phyloP scores from a whole-genome alignment of 2,888 invertebrate species.

The Acanthosepion pharaonis region DNA sequence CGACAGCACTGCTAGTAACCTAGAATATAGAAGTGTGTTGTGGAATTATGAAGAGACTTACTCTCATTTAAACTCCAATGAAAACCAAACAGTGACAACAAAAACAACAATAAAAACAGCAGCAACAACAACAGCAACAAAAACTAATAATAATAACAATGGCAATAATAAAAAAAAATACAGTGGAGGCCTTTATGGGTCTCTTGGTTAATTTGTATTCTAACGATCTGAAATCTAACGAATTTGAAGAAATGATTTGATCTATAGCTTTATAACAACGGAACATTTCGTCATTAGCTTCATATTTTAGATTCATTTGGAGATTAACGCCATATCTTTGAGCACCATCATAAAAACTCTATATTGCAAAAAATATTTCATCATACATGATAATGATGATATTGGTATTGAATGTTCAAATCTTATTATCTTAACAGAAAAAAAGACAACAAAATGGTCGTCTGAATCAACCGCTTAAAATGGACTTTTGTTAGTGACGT shows the following conservation, averaged over 20 bases:
- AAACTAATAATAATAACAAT: background rate
- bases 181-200: background rate
- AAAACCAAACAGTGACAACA: background rate
- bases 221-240: background rate
- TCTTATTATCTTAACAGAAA: background rate
- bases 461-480: background rate
- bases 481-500: background rate
- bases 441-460: background rate
- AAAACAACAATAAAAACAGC: background rate
- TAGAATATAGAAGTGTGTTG: too few species aligned
- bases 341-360: background rate
- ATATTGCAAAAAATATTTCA: background rate
- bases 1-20: too few species aligned
- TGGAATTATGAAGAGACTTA: too few species aligned
- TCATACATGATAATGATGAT: background rate
- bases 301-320: background rate
- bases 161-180: background rate
- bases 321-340: background rate
- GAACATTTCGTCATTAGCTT: background rate
- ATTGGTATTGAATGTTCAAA: background rate
- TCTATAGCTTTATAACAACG: background rate
- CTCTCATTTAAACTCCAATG: too few species aligned
- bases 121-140: background rate
- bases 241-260: background rate
- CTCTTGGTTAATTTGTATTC: background rate